Evolutionary conservation across 2,888 invertebrate species (phyloP).

Genomic region (Elysia crispata): DNA sequence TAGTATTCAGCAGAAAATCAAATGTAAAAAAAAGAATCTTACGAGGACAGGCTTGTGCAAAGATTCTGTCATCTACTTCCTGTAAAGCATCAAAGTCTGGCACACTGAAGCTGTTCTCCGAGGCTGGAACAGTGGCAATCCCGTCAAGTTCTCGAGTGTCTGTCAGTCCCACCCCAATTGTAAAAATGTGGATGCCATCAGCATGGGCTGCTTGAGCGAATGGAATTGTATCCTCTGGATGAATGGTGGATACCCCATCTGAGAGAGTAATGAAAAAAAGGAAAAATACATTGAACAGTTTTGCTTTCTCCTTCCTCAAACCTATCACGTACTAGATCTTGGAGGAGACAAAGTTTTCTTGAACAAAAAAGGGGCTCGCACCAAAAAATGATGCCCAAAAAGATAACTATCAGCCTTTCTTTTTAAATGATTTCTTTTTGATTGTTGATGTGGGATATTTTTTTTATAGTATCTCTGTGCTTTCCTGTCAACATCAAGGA

Average conservation of each 20-base stretch:
- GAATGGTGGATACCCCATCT: slow-evolving; percentile 71
- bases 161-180: slow-evolving; percentile 68
- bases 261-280: slow-evolving; percentile 39
- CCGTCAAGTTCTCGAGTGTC: slow-evolving; percentile 68
- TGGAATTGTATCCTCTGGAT: slow-evolving; percentile 61
- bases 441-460: no score
- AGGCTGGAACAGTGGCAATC: slow-evolving; percentile 61
- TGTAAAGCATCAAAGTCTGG: slow-evolving; percentile 64
- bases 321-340: no score
- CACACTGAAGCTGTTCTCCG: slow-evolving; percentile 65
- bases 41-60: slow-evolving; percentile 51
- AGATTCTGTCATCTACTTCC: slow-evolving; percentile 48
- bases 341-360: no score
- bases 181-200: slow-evolving; percentile 66
- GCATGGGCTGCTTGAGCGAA: slow-evolving; percentile 60
- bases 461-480: no score
- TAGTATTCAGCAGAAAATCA: no score
- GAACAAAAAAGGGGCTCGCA: no score
- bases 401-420: no score
- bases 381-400: no score
- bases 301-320: no score
- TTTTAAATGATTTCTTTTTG: no score
- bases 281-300: not conserved
- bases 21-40: slow-evolving; percentile 13
- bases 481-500: no score